Evolutionary conservation across 2,888 invertebrate species (phyloP), one percentile per base, ranked within the genome.

Genomic region (Diplazon laetatorius): DNA sequence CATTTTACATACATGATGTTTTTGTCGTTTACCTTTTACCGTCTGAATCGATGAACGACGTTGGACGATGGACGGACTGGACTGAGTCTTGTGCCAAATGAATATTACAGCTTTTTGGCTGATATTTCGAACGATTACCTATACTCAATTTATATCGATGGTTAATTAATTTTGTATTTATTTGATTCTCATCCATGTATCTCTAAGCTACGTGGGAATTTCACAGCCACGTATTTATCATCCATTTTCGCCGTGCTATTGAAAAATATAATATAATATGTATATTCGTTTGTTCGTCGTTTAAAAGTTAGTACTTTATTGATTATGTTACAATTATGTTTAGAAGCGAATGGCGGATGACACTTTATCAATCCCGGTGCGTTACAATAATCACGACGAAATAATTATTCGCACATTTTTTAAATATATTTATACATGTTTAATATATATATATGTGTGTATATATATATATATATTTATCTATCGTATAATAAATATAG

Each of bases 271-370:
- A n/a, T n/a, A n/a, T n/a, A n/a, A n/a, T n/a, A n/a, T n/a, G n/a
- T n/a, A 42, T 46, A 20, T 44, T 25, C 0, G 16, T 59, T 59
- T 59, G 5, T 20, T 42, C 46, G 48, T 63, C 55, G 25, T 72
- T 62, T 46, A 63, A 72, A 77, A 77, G 62, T 72, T 62, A 77
- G 62, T 71, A 72, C 77, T 77, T 77, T 77, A 77, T 76, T 76
- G 14, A 25, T 76, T 68, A 68, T 60, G 14, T 72, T 62, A 77
- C 60, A 62, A 35, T 30, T 52, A 37, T 60, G 22, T 62, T 72
- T 71, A 46, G 72, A 68, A 77, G 77, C 72, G 68, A 72, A 72
- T 44, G 42, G 69, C 50, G 37, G 25, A 20, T 55, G 63, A 39
- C 46, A 35, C 57, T 63, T 22, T 57, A 50, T 57, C 35, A 48